phyloP scores from a whole-genome alignment of 1,140 invertebrate species.

The Diabrotica undecimpunctata region DNA sequence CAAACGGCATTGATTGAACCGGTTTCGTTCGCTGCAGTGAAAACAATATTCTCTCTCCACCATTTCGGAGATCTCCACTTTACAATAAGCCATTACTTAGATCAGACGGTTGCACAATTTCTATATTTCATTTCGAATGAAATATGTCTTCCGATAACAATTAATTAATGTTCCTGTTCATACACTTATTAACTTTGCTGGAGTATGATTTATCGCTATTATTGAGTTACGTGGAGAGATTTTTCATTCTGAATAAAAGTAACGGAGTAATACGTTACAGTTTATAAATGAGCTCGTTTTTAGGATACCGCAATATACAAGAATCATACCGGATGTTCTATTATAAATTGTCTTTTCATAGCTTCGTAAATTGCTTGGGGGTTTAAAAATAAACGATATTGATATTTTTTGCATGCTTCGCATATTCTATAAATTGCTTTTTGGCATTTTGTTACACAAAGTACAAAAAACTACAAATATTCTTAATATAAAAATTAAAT shows the following conservation, averaged over 20 bases:
- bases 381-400: too few species aligned
- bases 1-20: neutral
- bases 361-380: too few species aligned
- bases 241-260: neutral
- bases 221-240: neutral
- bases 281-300: too few species aligned
- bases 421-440: too few species aligned
- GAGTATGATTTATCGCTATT: slow-evolving; percentile 6
- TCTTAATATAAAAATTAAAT: too few species aligned
- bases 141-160: slow-evolving; percentile 8
- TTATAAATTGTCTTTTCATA: too few species aligned
- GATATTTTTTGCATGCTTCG: too few species aligned
- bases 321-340: too few species aligned
- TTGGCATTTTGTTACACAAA: too few species aligned
- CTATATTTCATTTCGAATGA: neutral
- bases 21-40: neutral
- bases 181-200: neutral
- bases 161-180: slow-evolving; percentile 10
- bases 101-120: neutral
- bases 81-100: slow-evolving; percentile 1
- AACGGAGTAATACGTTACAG: too few species aligned
- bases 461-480: too few species aligned
- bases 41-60: neutral
- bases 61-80: neutral
- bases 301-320: too few species aligned